Base-by-base conservation (phyloP, 1,140 invertebrate species). In the Scaptodrosophila lebanonensis region DNA sequence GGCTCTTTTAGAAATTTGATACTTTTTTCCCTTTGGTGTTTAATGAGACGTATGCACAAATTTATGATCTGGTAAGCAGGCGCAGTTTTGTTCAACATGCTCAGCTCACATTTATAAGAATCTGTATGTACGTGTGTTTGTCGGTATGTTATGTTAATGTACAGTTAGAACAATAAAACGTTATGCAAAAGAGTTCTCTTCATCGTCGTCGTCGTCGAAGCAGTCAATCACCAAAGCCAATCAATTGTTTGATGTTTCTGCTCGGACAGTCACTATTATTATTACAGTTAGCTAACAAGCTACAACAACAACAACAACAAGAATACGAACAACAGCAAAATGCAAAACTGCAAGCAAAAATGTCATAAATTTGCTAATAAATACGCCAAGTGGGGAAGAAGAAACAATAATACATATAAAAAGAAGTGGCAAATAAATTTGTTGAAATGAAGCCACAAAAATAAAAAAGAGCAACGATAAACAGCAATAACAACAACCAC, bases 11-110 rank as follows among this genome's bases (percentile, higher is more conserved):
- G 83, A 83, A 84, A 84, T 73, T 61, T 60, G 76, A 84, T 84
- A 84, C 53, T 83, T 84, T 84, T 76, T 69, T 84, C 68, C 75
- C 73, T 70, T 85, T 72, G 53, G 53, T 83, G 83, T 63, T 85
- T 85, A 85, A 85, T 85, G 83, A 85, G 73, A 85, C 83, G 73
- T 60, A 83, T 85, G 83, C 83, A 85, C 83, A 85, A 83, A 83
- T 85, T 85, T 85, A 84, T 83, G 84, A 83, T 83, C 72, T 64
- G 83, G 68, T 77, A 65, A 61, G 61, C 82, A 82, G 67, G 64
- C 75, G 70, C 82, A 84, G 82, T 76, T 84, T 82, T 82, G 82
- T 82, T 84, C 60, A 79, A 66, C 66, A 48, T 40, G 29, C 44
- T 18, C 25, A 61, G 39, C 54, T 50, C 50, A 29, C 29, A 39